A percentile compares a stretch with the other conserved stretches of the same genome.
These are phyloP conservation scores for Pangasianodon gigas DNA, from an alignment of 2,113 vertebrate genomes.

Conservation along the genomic window DNA sequence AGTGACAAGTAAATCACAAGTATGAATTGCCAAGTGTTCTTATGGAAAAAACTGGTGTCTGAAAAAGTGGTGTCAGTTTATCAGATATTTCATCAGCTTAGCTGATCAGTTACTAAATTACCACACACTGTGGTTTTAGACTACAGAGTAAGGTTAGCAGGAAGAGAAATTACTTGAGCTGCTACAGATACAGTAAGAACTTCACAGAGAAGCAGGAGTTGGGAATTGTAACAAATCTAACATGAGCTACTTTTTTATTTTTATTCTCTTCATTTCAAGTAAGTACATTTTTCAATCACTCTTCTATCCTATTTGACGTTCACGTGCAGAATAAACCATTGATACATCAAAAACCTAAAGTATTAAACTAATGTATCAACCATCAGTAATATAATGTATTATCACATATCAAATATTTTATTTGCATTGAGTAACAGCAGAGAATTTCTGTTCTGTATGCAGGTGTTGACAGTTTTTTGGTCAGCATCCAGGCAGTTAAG, in stretches of 20 bases:
- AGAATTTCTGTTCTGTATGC: neutral
- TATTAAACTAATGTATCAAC: neutral
- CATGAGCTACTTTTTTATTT: neutral
- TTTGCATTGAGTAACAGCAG: neutral
- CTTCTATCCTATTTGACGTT: neutral
- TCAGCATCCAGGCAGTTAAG: neutral
- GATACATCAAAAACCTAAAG: neutral
- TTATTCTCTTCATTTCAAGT: neutral
- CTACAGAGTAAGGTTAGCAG: neutral
- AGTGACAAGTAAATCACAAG: too few relatives aligned
- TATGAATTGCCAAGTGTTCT: too few relatives aligned
- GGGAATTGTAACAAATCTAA: neutral
- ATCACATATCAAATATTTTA: neutral
- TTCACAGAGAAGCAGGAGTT: neutral
- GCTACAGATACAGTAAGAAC: neutral
- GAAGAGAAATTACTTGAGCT: neutral
- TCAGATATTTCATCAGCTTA: too few relatives aligned
- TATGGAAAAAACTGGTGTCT: too few relatives aligned
- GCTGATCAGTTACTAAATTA: too few relatives aligned
- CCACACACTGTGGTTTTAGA: neutral
- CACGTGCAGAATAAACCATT: neutral
- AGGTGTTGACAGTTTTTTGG: neutral
- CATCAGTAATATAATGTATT: neutral
- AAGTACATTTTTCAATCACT: too few relatives aligned
- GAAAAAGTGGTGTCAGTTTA: too few relatives aligned